These are phyloP conservation scores for Drosophila sulfurigaster DNA, from an alignment of 1,140 invertebrate species.

Conservation along the genomic window DNA sequence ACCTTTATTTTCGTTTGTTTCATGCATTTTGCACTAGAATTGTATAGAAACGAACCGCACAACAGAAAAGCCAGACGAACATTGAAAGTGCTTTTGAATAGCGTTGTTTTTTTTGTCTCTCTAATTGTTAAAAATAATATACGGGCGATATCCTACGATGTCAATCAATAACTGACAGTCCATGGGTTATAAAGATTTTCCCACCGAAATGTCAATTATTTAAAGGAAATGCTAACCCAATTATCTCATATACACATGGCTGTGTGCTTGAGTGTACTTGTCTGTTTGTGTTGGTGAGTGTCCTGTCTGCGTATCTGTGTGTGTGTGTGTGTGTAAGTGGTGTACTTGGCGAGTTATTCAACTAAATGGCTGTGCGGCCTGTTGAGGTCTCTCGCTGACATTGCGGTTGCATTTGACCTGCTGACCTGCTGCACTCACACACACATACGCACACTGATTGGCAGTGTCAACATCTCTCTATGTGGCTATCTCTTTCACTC, in stretches of 20 bases:
- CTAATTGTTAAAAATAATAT: conserved; percentile 35
- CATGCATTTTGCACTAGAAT: conserved; percentile 40
- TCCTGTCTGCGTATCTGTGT: conserved; percentile 6
- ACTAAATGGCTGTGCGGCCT: conserved; percentile 45
- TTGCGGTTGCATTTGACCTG: conserved; percentile 80
- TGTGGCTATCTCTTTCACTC: not conserved
- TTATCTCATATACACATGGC: conserved; percentile 38
- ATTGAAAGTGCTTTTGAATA: conserved; percentile 59
- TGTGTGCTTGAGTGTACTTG: conserved; percentile 2
- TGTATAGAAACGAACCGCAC: conserved; percentile 46
- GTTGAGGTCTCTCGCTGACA: conserved; percentile 66
- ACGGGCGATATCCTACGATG: conserved; percentile 13
- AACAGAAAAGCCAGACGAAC: conserved; percentile 42
- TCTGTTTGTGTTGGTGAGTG: conserved; percentile 1
- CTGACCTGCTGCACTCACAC: conserved; percentile 64
- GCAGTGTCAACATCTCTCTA: conserved; percentile 17
- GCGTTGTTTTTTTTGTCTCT: conserved; percentile 7
- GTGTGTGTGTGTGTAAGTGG: conserved; percentile 22
- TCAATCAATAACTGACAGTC: conserved; percentile 76
- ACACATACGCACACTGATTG: not conserved
- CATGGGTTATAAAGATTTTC: conserved; percentile 64
- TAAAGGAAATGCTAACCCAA: conserved; percentile 64
- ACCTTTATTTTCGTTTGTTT: conserved; percentile 51
- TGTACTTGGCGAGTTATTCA: conserved; percentile 36
- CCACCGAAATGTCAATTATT: conserved; percentile 74